These are phyloP conservation scores for Sebastes itinus DNA, from an alignment of 2,797 vertebrate genomes.

Conservation along the genomic window DNA sequence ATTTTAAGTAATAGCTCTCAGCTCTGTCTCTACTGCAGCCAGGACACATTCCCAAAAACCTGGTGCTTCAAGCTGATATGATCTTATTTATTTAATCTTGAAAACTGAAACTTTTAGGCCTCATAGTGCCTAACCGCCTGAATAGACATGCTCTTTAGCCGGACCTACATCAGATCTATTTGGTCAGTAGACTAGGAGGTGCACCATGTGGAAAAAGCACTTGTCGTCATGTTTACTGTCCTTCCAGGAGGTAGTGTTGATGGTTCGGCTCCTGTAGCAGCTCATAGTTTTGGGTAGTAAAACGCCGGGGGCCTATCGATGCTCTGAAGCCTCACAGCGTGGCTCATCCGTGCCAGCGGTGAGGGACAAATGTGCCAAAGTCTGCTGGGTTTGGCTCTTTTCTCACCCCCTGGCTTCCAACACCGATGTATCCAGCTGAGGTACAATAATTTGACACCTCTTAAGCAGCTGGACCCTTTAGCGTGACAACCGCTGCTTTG, in stretches of 20 bases:
- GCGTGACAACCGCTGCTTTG: constrained; percentile 87
- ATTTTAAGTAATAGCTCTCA: constrained; percentile 69
- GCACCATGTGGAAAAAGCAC: constrained; percentile 61
- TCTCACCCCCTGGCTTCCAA: constrained; percentile 75
- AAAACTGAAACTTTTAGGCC: constrained; percentile 61
- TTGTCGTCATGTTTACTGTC: constrained; percentile 68
- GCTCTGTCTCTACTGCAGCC: constrained; percentile 47
- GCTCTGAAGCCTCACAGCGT: constrained; percentile 73
- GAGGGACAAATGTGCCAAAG: constrained; percentile 84
- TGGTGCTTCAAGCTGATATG: constrained; percentile 61
- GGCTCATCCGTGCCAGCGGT: constrained; percentile 74
- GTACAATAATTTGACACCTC: constrained; percentile 90
- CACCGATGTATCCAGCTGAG: constrained; percentile 86
- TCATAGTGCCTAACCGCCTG: constrained; percentile 28
- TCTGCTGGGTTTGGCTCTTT: constrained; percentile 82
- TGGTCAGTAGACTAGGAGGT: constrained; percentile 23
- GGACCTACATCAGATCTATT: constrained; percentile 48
- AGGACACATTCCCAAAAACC: constrained; percentile 60
- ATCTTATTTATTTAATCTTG: constrained; percentile 71
- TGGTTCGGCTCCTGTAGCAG: constrained; percentile 52
- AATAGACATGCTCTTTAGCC: constrained; percentile 26
- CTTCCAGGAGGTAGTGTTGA: constrained; percentile 57
- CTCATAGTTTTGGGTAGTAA: constrained; percentile 69
- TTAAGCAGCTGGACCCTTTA: constrained; percentile 84
- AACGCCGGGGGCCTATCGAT: constrained; percentile 69